These are phyloP conservation scores for Corvus cornix DNA, from an alignment of 2,113 vertebrate genomes.

Conservation along the genomic window DNA sequence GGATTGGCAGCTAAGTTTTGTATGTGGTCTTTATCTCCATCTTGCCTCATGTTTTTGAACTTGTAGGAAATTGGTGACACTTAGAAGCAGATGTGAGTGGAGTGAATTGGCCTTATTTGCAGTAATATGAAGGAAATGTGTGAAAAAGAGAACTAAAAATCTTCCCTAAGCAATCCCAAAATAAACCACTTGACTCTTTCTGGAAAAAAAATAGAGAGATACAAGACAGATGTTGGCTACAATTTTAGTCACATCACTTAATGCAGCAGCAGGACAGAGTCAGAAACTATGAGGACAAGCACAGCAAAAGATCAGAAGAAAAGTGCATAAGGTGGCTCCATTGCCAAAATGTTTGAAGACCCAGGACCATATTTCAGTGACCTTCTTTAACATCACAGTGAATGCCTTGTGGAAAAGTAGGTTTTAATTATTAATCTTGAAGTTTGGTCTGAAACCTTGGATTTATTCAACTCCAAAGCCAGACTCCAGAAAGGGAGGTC, in stretches of 20 bases:
- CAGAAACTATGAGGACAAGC: background rate
- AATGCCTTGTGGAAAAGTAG: background rate
- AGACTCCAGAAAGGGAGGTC: background rate
- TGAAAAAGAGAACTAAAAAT: slow-evolving; percentile 33
- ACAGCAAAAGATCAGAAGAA: background rate
- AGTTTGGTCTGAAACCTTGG: background rate
- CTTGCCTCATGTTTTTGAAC: slow-evolving; percentile 31
- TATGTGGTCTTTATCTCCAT: slow-evolving; percentile 11
- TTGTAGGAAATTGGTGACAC: slow-evolving; percentile 49
- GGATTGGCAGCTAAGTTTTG: slow-evolving; percentile 11
- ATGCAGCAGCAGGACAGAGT: background rate
- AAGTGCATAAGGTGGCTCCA: background rate
- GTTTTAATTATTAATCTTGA: background rate
- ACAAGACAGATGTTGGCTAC: background rate
- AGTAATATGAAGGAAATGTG: slow-evolving; percentile 5
- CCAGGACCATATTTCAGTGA: background rate
- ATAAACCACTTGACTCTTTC: background rate
- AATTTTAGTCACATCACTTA: background rate
- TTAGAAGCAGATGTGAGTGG: slow-evolving; percentile 45
- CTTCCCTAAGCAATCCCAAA: slow-evolving; percentile 14
- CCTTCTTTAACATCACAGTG: background rate
- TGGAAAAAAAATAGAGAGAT: background rate
- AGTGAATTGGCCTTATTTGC: slow-evolving; percentile 11
- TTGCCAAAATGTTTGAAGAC: background rate
- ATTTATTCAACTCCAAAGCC: background rate